Evolutionary conservation across 2,113 vertebrate species (phyloP), one percentile per base, ranked within the genome.

Genomic region (Chloroceryle aenea): DNA sequence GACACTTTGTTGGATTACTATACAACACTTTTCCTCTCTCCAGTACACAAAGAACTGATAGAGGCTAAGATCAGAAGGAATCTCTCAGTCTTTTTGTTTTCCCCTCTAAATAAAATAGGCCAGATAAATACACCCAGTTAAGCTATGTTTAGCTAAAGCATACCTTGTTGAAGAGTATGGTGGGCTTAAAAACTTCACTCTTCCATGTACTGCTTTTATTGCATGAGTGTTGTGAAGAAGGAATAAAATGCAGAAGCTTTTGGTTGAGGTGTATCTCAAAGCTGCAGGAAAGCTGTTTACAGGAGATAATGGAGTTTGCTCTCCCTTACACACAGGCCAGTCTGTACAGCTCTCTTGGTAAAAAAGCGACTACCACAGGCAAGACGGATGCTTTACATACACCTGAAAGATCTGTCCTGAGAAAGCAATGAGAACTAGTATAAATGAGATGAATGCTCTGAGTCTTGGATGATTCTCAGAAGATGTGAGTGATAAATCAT

Each of bases 231-330:
- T 84, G 27, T 18, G 34, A 73, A 87, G 61, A n/a, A 53, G 15
- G 32, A 42, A 40, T 72, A 72, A 92, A 89, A 76, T 34, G 7
- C 30, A 43, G 26, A 69, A 55, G 12, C 7, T 55, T 73, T 62
- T 79, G 13, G 52, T 25, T 48, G 52, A 93, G 38, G 30, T 86
- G 23, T 79, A 68, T 53, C 42, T 45, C 34, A 22, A 30, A 74
- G 23, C 4, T 18, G 5, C 12, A 48, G 47, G 32, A 94, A 92
- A 92, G 95, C 94, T 97, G 97, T 47, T 80, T 74, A 20, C 25
- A 59, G 72, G 50, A 97, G 97, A 98, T 98, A 98, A 93, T 2
- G 0, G 8, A 4, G 26, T 22, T 62, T 2, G 0, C 66, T 63
- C 34, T 66, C 32, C 17, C 13, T 72, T 50, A 47, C 10, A 7